These are phyloP conservation scores for Serilophus lunatus DNA, from an alignment of 2,113 vertebrate genomes.

Conservation along the genomic window DNA sequence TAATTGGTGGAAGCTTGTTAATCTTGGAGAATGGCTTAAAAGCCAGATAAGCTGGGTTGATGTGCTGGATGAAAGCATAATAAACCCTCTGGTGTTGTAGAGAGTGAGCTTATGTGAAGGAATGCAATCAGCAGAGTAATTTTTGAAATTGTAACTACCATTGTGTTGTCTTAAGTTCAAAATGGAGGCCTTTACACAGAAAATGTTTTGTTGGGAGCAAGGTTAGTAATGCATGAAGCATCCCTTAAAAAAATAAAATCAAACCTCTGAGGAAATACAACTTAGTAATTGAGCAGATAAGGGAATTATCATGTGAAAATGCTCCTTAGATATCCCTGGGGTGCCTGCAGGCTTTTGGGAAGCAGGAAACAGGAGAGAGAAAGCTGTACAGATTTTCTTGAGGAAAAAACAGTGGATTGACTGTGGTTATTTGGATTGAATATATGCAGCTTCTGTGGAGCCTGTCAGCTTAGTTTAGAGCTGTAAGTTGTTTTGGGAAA, in stretches of 20 bases:
- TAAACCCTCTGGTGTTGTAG: background rate
- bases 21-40: background rate
- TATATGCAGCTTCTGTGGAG: background rate
- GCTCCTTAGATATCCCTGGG: background rate
- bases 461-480: background rate
- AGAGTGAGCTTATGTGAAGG: background rate
- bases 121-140: background rate
- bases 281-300: background rate
- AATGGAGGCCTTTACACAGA: background rate
- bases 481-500: background rate
- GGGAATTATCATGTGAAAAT: background rate
- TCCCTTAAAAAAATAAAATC: background rate
- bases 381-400: background rate
- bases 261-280: background rate
- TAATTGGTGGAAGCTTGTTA: background rate
- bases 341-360: background rate
- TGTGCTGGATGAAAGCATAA: background rate
- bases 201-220: background rate
- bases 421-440: background rate
- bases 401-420: background rate
- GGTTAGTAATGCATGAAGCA: background rate
- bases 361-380: background rate
- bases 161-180: background rate
- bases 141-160: background rate
- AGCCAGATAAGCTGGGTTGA: background rate